phyloP scores from a whole-genome alignment of 2,113 vertebrate genomes.

The Sylvilagus bachmani region DNA sequence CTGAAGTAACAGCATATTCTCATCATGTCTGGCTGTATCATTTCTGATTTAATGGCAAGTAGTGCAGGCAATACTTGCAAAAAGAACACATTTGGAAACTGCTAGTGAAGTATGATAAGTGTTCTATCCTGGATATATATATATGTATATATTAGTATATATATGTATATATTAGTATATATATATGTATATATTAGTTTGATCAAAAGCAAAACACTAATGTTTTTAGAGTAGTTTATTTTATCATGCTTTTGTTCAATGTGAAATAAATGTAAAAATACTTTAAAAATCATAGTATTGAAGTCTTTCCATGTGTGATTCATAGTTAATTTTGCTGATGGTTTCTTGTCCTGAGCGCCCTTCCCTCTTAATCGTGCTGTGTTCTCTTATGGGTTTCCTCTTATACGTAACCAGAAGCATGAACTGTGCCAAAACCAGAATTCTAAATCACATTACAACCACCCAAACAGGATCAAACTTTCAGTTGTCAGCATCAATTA shows the following conservation, averaged over 20 bases:
- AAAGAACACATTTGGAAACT: slow-evolving; percentile 58
- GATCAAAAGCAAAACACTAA: not conserved
- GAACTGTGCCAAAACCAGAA: not conserved
- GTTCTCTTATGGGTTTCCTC: not conserved
- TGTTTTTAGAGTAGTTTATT: not conserved
- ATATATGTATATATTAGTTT: not conserved
- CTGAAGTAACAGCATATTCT: slow-evolving; percentile 1
- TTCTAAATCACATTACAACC: not conserved
- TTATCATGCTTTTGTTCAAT: slow-evolving; percentile 9
- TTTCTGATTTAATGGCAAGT: slow-evolving; percentile 50
- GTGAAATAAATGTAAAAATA: not conserved
- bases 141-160: not conserved
- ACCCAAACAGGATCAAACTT: not conserved
- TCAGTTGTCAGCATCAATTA: not conserved
- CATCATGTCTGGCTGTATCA: slow-evolving; percentile 2
- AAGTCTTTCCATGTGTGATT: not conserved
- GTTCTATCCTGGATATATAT: not conserved
- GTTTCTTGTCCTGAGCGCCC: not conserved
- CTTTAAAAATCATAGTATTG: not conserved
- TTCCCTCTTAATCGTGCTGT: not conserved
- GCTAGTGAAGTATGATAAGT: slow-evolving; percentile 29
- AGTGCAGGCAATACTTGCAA: slow-evolving; percentile 49
- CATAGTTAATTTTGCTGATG: not conserved
- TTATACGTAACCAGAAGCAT: not conserved
- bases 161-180: not conserved